Conservation (phyloP, 2,113 vertebrate genomes). For the Astur gentilis region DNA sequence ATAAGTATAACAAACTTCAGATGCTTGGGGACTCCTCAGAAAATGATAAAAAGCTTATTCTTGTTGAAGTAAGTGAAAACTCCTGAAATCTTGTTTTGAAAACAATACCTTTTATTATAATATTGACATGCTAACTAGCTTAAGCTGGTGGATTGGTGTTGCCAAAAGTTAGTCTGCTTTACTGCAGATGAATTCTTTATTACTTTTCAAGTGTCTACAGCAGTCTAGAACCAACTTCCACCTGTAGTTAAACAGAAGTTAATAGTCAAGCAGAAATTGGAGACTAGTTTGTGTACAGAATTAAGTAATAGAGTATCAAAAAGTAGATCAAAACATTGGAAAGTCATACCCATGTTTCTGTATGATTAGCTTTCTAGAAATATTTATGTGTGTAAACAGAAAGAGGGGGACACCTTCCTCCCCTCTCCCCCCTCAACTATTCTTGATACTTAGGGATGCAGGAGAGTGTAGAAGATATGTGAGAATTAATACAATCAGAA, state of each 20-base stretch:
- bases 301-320: background rate
- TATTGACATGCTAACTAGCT: background rate
- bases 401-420: background rate
- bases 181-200: background rate
- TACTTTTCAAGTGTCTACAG: background rate
- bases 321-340: background rate
- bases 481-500: background rate
- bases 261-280: background rate
- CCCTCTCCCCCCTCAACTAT: background rate
- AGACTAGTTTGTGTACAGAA: background rate
- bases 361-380: background rate
- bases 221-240: background rate
- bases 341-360: background rate
- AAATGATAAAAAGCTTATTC: conserved; percentile 82
- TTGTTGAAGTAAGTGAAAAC: conserved; percentile 85
- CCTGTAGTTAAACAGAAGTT: background rate
- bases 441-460: background rate
- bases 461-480: background rate
- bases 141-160: background rate
- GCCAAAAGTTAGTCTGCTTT: background rate
- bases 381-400: fast-evolving
- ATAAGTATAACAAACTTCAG: conserved; percentile 90
- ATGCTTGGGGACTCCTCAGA: conserved; percentile 81
- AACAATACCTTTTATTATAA: background rate
- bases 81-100: background rate